phyloP scores from a whole-genome alignment of 1,140 invertebrate species.

The Trichonephila clavipes region DNA sequence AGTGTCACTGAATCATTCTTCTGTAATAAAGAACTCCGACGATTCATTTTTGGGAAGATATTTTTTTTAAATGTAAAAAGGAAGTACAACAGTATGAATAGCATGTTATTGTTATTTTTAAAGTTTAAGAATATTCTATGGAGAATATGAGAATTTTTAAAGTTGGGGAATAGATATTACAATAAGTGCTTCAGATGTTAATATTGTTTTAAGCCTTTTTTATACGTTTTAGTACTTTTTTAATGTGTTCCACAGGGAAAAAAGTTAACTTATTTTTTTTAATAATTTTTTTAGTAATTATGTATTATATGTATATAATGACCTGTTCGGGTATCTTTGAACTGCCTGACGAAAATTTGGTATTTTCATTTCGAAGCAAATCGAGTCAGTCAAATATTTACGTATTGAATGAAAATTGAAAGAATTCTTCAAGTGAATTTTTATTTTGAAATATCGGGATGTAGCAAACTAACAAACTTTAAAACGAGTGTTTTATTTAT shows the following conservation, averaged over 20 bases:
- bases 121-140: background rate
- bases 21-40: background rate
- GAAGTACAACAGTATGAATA: slow-evolving; percentile 11
- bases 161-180: background rate
- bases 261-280: background rate
- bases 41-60: background rate
- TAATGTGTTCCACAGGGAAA: background rate
- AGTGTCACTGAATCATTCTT: background rate
- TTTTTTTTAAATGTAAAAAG: background rate
- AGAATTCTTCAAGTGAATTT: no score
- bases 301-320: slow-evolving; percentile 29
- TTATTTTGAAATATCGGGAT: no score
- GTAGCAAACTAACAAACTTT: no score
- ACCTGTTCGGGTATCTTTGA: background rate
- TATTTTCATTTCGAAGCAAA: no score
- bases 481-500: no score
- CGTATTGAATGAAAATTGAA: no score
- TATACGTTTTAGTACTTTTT: slow-evolving; percentile 28
- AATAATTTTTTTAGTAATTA: background rate
- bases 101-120: background rate
- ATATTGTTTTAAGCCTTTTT: background rate
- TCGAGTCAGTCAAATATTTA: no score
- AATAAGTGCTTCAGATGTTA: background rate
- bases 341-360: no score
- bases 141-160: background rate